Percentiles rank a stretch among this genome's conserved stretches.
These are phyloP conservation scores for Eucidaris tribuloides DNA, from an alignment of 35 echinoderm and acorn worm genomes.

Conservation along the genomic window DNA sequence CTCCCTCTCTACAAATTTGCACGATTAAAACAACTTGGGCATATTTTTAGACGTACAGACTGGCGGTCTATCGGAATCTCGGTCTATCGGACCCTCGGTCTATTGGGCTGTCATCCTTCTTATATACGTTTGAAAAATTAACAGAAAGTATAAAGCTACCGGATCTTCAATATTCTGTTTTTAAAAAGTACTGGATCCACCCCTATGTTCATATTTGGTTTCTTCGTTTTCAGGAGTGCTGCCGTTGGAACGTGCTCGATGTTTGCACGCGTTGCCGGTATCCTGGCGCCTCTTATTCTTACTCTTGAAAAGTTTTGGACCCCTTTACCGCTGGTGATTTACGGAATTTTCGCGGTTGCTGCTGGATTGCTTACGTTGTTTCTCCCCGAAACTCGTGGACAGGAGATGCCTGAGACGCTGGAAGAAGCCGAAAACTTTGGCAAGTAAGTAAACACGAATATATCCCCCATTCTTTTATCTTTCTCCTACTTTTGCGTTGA, in stretches of 20 bases:
- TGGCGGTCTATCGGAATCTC: too few relatives aligned
- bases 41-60: too few relatives aligned
- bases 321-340: slow-evolving; percentile 41
- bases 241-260: slow-evolving; percentile 46
- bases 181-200: neutral
- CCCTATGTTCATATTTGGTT: neutral
- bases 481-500: too few relatives aligned
- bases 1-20: too few relatives aligned
- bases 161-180: neutral
- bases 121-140: neutral
- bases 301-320: slow-evolving; percentile 28
- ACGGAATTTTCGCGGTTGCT: neutral
- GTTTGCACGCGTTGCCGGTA: slow-evolving; percentile 20
- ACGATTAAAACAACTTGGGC: too few relatives aligned
- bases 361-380: slow-evolving; percentile 36
- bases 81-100: too few relatives aligned
- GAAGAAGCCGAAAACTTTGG: slow-evolving; percentile 43
- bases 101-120: too few relatives aligned
- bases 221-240: slow-evolving; percentile 13
- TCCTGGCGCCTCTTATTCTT: slow-evolving; percentile 52
- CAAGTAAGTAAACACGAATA: too few relatives aligned
- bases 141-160: neutral
- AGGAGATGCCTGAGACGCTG: slow-evolving; percentile 35
- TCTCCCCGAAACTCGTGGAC: slow-evolving; percentile 33
- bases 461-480: too few relatives aligned